Evolutionary conservation across 2,113 vertebrate genomes (phyloP).

Genomic region (Melanostigma gelatinosum): DNA sequence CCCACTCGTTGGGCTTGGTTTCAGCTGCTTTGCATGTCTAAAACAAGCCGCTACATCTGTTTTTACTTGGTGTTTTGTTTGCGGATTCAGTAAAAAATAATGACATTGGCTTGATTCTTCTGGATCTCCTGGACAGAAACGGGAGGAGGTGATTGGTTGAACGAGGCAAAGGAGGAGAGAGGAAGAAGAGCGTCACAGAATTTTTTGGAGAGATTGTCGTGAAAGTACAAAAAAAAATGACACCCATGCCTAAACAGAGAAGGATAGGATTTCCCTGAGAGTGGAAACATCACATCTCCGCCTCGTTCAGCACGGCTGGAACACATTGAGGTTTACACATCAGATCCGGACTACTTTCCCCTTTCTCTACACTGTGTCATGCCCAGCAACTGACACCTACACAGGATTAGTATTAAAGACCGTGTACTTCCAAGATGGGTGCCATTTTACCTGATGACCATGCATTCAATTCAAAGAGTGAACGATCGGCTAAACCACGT

Average conservation of each 20-base stretch:
- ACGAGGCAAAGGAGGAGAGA: conserved; percentile 14
- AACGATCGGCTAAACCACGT: background rate
- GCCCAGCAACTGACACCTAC: background rate
- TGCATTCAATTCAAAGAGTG: conserved; percentile 3
- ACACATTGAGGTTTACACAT: conserved; percentile 61
- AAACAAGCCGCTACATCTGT: conserved; percentile 76
- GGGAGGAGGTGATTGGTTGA: conserved; percentile 16
- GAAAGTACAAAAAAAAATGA: conserved; percentile 16
- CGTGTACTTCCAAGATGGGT: background rate
- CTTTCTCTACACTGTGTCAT: conserved; percentile 21
- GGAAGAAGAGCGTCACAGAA: conserved; percentile 11
- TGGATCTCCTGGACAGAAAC: conserved; percentile 25
- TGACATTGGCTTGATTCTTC: conserved; percentile 47
- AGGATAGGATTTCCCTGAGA: conserved; percentile 60
- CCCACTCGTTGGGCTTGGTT: conserved; percentile 62
- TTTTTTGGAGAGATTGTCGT: background rate
- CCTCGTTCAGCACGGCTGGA: conserved; percentile 45
- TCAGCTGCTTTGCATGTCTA: conserved; percentile 74
- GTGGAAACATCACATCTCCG: conserved; percentile 61
- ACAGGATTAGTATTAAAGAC: background rate
- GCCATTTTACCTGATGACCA: background rate
- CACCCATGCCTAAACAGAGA: conserved; percentile 36
- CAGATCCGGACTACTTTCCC: conserved; percentile 30
- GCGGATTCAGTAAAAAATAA: conserved; percentile 57
- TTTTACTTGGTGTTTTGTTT: conserved; percentile 74